Base-by-base conservation (phyloP, 2,113 vertebrate genomes). In the Mus spicilegus region DNA sequence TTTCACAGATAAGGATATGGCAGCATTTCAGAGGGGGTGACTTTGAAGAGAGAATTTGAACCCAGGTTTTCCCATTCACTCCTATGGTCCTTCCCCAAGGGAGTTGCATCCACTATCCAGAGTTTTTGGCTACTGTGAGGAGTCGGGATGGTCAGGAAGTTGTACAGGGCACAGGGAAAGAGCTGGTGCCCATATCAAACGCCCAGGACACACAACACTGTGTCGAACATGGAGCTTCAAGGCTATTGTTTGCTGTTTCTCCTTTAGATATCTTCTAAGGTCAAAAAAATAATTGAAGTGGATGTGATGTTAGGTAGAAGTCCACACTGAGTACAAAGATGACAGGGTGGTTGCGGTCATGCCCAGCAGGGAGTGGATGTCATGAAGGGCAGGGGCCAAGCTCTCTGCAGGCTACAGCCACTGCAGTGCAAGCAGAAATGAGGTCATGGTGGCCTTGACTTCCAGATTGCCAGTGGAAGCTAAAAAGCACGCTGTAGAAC, bases 331-430 rank as follows among this genome's bases (percentile, higher is more conserved):
- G 8, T 51, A 10, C 42, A 13, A 24, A 24, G 10, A 2, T 6
- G 1, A 9, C 3, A 9, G 70, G 11, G 26, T 0, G 2, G 6
- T 5, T 14, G 3, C 1, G 14, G 2, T 12, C 8, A 0, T 19
- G 33, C 26, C 7, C 4, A 22, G 54, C 2, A 22, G n/a, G 24
- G 56, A 63, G 22, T 0, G 0, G 73, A 19, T 2, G 3, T 26
- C 46, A 0, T 9, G 26, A 72, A n/a, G 30, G 33, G 3, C 3
- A 13, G 22, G 26, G 61, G 3, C 61, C 33, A 58, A 54, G 20
- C 7, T 8, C 6, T 10, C 49, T 3, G 1, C 12, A 42, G 76
- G 72, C 33, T 26, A 85, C 30, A 70, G n/a, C 20, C n/a, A 16
- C 39, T 2, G 16, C 13, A 4, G 33, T 20, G 8, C 19, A 13